Conservation (phyloP, 2,113 vertebrate species). For the Thalassoma bifasciatum region DNA sequence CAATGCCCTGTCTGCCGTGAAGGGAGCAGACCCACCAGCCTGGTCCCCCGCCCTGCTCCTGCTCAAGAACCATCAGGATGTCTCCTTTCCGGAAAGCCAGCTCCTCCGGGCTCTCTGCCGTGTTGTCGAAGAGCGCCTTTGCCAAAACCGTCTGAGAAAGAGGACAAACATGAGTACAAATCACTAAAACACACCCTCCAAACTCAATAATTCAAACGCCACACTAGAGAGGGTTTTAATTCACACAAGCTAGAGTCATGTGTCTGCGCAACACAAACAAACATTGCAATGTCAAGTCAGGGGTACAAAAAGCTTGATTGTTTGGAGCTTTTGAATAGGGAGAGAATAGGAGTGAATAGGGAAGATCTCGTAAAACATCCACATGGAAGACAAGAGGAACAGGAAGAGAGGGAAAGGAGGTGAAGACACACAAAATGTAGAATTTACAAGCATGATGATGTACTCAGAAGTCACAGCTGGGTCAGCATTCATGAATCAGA, state of each 20-base stretch:
- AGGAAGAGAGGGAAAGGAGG: background rate
- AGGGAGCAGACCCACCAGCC: constrained; percentile 93
- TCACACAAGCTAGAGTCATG: constrained; percentile 15
- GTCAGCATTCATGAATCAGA: constrained; percentile 27
- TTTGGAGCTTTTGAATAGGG: constrained; percentile 47
- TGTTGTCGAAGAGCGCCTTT: constrained; percentile 92
- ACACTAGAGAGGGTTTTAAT: constrained; percentile 42
- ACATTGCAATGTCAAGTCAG: constrained; percentile 29
- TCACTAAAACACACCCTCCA: constrained; percentile 1
- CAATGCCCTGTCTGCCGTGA: constrained; percentile 91
- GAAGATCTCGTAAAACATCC: constrained; percentile 33
- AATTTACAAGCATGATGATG: constrained; percentile 25
- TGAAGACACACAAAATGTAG: background rate
- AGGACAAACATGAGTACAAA: constrained; percentile 15
- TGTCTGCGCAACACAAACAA: constrained; percentile 52
- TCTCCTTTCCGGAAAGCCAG: constrained; percentile 93
- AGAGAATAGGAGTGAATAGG: constrained; percentile 54
- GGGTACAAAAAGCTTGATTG: constrained; percentile 56
- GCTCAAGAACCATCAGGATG: constrained; percentile 91
- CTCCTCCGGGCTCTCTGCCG: constrained; percentile 91
- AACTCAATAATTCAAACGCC: constrained; percentile 9
- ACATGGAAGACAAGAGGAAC: background rate
- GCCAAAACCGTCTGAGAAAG: constrained; percentile 87
- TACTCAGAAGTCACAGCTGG: constrained; percentile 44
- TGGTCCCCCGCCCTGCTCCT: constrained; percentile 80